Conservation (phyloP, 2,888 invertebrate species). For the Mycalesis mineus region DNA sequence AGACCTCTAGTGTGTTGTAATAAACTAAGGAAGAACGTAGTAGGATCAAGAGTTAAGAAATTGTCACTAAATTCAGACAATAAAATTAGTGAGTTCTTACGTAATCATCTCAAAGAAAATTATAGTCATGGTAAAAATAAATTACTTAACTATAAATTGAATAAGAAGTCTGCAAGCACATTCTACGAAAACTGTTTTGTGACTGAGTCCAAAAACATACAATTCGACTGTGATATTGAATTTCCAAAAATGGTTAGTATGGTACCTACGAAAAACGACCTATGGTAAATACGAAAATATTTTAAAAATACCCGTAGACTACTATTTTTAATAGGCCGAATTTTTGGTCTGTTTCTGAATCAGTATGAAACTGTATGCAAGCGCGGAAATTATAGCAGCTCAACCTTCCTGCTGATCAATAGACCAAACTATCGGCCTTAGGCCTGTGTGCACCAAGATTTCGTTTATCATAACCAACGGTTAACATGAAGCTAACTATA, state of each 20-base stretch:
- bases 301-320: no score
- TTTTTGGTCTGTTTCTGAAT: no score
- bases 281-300: no score
- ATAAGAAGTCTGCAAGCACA: not conserved
- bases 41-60: conserved; percentile 1
- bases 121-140: not conserved
- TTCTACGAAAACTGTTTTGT: not conserved
- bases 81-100: not conserved
- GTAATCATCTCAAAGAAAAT: not conserved
- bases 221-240: not conserved
- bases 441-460: no score
- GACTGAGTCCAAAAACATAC: not conserved
- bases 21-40: not conserved
- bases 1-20: not conserved
- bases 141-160: not conserved
- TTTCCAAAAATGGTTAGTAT: not conserved
- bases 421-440: no score
- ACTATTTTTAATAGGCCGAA: no score
- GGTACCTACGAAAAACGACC: no score
- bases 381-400: no score
- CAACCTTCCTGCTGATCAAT: no score
- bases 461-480: no score
- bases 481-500: no score
- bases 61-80: not conserved
- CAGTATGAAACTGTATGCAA: no score